Evolutionary conservation across 2,113 vertebrate genomes (phyloP).

Genomic region (Patagioenas fasciata): DNA sequence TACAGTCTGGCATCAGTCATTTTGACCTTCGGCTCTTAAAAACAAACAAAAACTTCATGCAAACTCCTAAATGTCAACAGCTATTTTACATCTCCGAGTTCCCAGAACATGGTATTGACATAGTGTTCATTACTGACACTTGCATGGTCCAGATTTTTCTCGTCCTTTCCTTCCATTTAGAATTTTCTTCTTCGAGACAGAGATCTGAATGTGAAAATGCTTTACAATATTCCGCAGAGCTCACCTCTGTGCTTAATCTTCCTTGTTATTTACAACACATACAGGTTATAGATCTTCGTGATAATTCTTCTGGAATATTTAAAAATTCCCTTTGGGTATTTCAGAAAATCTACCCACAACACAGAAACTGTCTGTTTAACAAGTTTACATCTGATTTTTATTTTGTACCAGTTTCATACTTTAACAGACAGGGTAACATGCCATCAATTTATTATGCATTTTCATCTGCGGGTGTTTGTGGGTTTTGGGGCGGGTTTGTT

Average conservation of each 20-base stretch:
- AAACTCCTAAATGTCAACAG: not conserved
- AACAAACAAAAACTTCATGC: too few species aligned
- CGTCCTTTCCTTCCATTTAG: not conserved
- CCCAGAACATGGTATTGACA: not conserved
- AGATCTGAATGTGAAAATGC: not conserved
- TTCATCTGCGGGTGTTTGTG: not conserved
- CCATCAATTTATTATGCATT: not conserved
- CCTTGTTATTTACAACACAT: not conserved
- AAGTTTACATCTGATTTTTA: not conserved
- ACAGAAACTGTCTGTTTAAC: not conserved
- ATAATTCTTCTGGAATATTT: not conserved
- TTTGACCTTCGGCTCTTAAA: not conserved
- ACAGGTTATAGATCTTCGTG: not conserved
- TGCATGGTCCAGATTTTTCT: not conserved
- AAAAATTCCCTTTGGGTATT: not conserved
- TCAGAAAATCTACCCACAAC: not conserved
- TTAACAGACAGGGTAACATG: not conserved
- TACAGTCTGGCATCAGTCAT: not conserved
- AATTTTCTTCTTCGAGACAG: not conserved
- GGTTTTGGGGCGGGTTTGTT: too few species aligned
- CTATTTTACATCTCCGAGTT: not conserved
- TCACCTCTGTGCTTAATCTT: not conserved
- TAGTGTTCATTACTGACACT: not conserved
- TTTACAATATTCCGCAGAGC: not conserved
- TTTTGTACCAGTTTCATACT: not conserved